Evolutionary conservation across 2,113 vertebrate genomes (phyloP), one percentile per base, ranked within the genome.

Genomic region (Heptranchias perlo): DNA sequence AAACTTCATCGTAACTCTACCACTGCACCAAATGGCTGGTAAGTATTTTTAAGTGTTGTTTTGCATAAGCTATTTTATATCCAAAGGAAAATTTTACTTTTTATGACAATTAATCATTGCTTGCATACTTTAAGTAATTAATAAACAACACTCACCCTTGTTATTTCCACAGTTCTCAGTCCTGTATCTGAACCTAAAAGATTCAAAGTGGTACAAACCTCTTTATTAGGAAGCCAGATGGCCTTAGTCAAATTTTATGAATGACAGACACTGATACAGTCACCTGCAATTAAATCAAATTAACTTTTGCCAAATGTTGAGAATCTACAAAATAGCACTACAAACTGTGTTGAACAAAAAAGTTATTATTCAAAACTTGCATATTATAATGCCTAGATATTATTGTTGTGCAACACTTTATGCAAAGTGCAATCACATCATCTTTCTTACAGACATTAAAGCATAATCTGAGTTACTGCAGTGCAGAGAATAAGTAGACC

Each of bases 91-190:
- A 21, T 44, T 28, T 21, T 52, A 54, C 47, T 49, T 87, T 31
- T 28, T 14, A 89, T 4, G 21, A 82, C 16, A 39, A 44, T 44
- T 39, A 4, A 82, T 82, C 39, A 21, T 82, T 82, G 78, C 78
- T 16, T 82, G 39, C 14, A 44, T 44, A 23, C 16, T 78, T 4
- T 82, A 82, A 87, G 16, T 82, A 82, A 18, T 21, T 44, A 44
- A 44, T 82, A 82, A 44, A 21, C 44, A 21, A 18, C 18, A 97
- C 98, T 98, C 97, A 99, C 99, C 97, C 99, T 97, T 7, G 96
- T 97, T 97, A 99, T 98, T 96, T 99, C 98, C 97, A 99, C 98
- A 0, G 98, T 98, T 96, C 99, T 98, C 1, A 98, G 96, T 64
- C 97, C 98, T 44, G 28, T 96, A 95, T 98, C 98, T 21, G 95